Evolutionary conservation across 2,888 invertebrate genomes (phyloP).

Genomic region (Eupithecia abbreviata): DNA sequence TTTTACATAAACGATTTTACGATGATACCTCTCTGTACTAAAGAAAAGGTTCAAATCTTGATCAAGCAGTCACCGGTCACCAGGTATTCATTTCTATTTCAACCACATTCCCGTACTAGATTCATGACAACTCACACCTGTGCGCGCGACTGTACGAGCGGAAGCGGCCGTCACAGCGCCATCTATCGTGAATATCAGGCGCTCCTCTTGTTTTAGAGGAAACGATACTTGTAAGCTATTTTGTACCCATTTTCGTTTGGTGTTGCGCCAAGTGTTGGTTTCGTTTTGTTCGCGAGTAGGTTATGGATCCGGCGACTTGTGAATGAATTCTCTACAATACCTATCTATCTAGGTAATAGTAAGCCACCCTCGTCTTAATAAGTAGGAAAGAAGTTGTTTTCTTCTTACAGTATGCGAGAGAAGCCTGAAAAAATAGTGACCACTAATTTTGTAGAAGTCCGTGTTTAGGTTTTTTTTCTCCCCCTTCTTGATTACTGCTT

Average conservation of each 20-base stretch:
- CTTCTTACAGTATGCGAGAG: too few relatives aligned
- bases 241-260: conserved; percentile 78
- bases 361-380: not conserved
- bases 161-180: conserved; percentile 70
- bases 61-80: not conserved
- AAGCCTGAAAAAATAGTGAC: too few relatives aligned
- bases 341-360: not conserved
- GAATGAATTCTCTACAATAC: conserved; percentile 2
- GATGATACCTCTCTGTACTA: not conserved
- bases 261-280: conserved; percentile 71
- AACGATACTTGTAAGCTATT: conserved; percentile 72
- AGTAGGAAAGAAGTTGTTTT: not conserved
- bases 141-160: conserved; percentile 48
- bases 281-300: conserved; percentile 46
- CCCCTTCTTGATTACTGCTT: too few relatives aligned
- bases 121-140: conserved; percentile 40
- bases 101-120: conserved; percentile 34
- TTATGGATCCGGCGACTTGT: conserved; percentile 28
- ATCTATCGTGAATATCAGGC: conserved; percentile 75
- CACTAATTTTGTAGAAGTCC: too few relatives aligned
- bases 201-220: conserved; percentile 80
- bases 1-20: not conserved
- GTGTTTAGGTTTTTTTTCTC: too few relatives aligned
- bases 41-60: not conserved
- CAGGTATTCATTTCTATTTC: conserved; percentile 4